Percentiles rank a stretch among this genome's conserved stretches.
phyloP scores from a whole-genome alignment of 2,888 invertebrate species.

The Schrankia costaestrigalis region DNA sequence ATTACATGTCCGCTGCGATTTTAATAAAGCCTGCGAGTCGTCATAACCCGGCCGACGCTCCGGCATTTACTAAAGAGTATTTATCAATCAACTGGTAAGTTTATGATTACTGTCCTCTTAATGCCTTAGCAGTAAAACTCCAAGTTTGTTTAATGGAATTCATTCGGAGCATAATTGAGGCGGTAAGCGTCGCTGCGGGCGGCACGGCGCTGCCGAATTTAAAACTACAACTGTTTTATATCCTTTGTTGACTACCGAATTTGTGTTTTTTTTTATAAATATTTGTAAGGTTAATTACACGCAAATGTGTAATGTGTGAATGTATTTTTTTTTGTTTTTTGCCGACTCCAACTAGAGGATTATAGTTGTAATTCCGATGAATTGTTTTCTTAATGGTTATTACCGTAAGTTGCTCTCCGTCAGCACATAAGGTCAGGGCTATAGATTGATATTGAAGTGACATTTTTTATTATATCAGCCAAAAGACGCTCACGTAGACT shows the following conservation, averaged over 20 bases:
- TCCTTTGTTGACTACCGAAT: constrained; percentile 41
- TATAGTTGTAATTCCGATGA: too few relatives aligned
- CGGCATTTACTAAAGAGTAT: constrained; percentile 39
- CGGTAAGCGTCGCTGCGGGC: constrained; percentile 53
- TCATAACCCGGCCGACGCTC: constrained; percentile 50
- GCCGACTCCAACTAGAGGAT: too few relatives aligned
- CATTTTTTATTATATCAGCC: too few relatives aligned
- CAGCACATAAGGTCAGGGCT: too few relatives aligned
- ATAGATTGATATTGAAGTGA: too few relatives aligned
- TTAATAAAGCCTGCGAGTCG: constrained; percentile 40
- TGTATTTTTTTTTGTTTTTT: neutral
- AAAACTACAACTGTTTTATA: constrained; percentile 50
- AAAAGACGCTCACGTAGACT: too few relatives aligned
- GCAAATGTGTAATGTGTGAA: constrained; percentile 13
- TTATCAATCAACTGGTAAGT: constrained; percentile 63
- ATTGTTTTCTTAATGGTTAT: too few relatives aligned
- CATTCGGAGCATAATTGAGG: constrained; percentile 50
- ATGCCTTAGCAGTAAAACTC: constrained; percentile 46
- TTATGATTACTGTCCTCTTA: constrained; percentile 54
- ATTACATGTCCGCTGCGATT: constrained; percentile 37
- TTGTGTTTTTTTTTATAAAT: constrained; percentile 21
- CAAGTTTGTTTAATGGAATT: constrained; percentile 51
- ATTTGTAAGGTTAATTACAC: constrained; percentile 24
- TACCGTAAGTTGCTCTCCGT: too few relatives aligned
- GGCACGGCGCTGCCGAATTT: constrained; percentile 63